Base-by-base conservation (phyloP, 2,797 vertebrate genomes). In the Sebastes variabilis region DNA sequence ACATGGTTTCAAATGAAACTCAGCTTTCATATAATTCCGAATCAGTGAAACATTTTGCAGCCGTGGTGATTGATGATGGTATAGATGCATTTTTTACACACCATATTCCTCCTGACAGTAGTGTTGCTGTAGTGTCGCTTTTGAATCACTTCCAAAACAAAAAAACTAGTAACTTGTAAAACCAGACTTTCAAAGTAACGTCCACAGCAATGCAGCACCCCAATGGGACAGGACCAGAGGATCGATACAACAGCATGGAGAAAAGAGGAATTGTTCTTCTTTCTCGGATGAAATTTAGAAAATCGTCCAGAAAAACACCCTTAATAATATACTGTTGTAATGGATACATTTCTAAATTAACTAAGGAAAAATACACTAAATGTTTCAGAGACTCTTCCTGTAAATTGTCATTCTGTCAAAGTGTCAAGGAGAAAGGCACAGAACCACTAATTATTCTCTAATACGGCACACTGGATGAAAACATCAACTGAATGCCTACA, bases 41-140 rank as follows among this genome's bases (percentile, higher is more conserved):
- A 73, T 88, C 72, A 79, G 71, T 73, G n/a, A 61, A 66, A 66
- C 64, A 58, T 60, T 65, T 49, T 75, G 16, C 27, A 66, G 65
- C n/a, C 46, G 22, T 54, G 69, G 67, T 14, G 80, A 85, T 80
- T 83, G 69, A 70, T 66, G 59, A 77, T 66, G 49, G 2, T 54
- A 20, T 20, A 24, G 16, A 75, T 65, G 13, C 52, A 29, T 67
- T 73, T 86, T 73, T 67, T 18, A 54, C 42, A 69, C 72, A 52
- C 32, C 3, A 10, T 46, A 75, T 56, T 66, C 29, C 65, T 79
- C 46, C 56, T 62, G 38, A 67, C 29, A 30, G 46, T 9, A 60
- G 13, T 2, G 2, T 46, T 81, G 5, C 73, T 52, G 32, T 30
- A 36, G 58, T 34, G 32, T 34, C 20, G 7, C 60, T 34, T 65